phyloP scores from a whole-genome alignment of 2,888 invertebrate species.

The Sthenelais limicola region DNA sequence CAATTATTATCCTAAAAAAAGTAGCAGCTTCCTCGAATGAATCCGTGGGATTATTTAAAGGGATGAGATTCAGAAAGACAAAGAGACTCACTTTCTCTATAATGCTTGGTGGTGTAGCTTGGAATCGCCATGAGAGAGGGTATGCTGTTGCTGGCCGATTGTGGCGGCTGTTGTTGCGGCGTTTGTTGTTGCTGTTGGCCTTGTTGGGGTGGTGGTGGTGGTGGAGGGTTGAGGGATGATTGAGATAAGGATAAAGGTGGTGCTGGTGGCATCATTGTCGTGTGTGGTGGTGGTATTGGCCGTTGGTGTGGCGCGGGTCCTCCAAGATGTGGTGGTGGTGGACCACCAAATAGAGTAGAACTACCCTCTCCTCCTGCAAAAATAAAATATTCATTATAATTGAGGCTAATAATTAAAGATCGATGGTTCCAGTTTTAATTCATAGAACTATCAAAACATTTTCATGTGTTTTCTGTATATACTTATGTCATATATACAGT shows the following conservation, averaged over 20 bases:
- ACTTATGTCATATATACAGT: too few species aligned
- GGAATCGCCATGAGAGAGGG: constrained; percentile 10
- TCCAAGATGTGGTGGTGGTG: background rate
- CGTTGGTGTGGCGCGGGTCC: background rate
- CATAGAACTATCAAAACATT: too few species aligned
- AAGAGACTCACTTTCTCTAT: constrained; percentile 25
- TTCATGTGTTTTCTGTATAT: too few species aligned
- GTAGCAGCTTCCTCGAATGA: too few species aligned
- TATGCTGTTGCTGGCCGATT: background rate
- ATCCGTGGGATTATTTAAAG: too few species aligned
- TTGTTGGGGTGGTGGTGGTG: background rate
- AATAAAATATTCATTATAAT: too few species aligned
- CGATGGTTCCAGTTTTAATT: too few species aligned
- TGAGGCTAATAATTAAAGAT: too few species aligned
- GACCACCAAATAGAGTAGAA: constrained; percentile 1
- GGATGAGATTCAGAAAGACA: too few species aligned
- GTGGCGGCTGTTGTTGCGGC: background rate
- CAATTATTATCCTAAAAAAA: too few species aligned
- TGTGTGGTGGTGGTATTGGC: constrained; percentile 12
- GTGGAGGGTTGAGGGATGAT: background rate
- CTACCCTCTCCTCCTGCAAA: constrained; percentile 7
- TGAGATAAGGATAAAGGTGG: background rate
- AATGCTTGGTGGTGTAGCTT: constrained; percentile 31
- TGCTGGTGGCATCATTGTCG: background rate
- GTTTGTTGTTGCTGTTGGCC: background rate